Conservation (phyloP, 2,113 vertebrate genomes). For the Megaceryle torquata region DNA sequence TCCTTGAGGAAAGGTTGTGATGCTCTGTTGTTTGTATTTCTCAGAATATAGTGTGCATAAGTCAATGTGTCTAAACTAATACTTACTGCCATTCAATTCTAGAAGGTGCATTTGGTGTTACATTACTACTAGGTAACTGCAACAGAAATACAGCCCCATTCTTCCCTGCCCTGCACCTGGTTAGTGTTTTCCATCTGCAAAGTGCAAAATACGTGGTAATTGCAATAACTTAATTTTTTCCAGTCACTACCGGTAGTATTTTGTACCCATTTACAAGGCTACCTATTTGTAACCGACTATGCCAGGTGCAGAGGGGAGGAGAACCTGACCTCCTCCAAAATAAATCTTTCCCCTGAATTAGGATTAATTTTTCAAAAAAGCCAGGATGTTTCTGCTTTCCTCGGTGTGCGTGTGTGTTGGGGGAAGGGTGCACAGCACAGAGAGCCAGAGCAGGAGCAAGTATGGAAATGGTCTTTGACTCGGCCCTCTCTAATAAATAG, state of each 20-base stretch:
- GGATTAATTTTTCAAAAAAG: conserved; percentile 26
- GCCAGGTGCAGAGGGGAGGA: conserved; percentile 25
- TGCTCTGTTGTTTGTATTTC: neutral
- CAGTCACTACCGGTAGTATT: neutral
- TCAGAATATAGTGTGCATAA: neutral
- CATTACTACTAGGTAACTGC: neutral
- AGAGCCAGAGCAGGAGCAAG: neutral
- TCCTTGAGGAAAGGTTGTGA: neutral
- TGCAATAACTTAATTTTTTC: conserved; percentile 26
- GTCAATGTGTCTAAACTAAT: neutral
- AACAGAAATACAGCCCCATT: neutral
- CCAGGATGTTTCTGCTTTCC: conserved; percentile 8
- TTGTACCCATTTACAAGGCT: conserved; percentile 4
- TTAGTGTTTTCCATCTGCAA: neutral
- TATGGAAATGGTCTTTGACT: neutral
- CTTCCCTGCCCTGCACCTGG: neutral
- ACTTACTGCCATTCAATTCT: neutral
- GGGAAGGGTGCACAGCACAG: neutral
- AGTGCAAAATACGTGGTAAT: conserved; percentile 29
- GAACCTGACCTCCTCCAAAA: neutral
- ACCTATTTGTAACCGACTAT: neutral
- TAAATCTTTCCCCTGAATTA: neutral
- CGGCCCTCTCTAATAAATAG: neutral
- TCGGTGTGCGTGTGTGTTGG: accelerated
- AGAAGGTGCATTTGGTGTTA: neutral